Conservation (phyloP, 2,113 vertebrate species). For the Callaeas wilsoni region DNA sequence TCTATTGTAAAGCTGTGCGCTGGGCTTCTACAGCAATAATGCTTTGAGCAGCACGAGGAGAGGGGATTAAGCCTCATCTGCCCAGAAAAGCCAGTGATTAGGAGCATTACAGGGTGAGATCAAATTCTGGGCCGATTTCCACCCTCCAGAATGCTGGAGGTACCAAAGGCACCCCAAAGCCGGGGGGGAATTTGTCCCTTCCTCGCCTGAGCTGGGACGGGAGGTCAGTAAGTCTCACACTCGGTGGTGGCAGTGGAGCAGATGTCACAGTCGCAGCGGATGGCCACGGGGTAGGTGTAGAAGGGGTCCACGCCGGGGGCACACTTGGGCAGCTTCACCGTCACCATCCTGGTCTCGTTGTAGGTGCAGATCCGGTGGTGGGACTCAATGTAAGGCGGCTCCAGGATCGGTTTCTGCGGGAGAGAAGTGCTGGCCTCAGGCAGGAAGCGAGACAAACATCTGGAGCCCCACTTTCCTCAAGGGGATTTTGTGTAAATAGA, state of each 20-base stretch:
- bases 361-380: slow-evolving; percentile 90
- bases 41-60: neutral
- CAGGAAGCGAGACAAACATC: neutral
- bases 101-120: neutral
- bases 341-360: slow-evolving; percentile 82
- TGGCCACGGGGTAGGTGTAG: slow-evolving; percentile 86
- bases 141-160: neutral
- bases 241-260: slow-evolving; percentile 86
- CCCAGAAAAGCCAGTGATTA: neutral
- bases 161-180: neutral
- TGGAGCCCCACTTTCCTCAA: neutral
- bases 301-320: slow-evolving; percentile 72
- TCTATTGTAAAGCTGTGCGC: neutral
- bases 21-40: neutral
- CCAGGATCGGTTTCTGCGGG: slow-evolving; percentile 83
- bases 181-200: neutral
- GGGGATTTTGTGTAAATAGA: neutral
- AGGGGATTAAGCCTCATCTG: neutral
- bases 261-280: slow-evolving; percentile 84
- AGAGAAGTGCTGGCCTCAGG: neutral
- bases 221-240: slow-evolving; percentile 79
- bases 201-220: rapidly evolving
- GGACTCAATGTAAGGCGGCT: slow-evolving; percentile 86
- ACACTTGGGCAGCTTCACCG: slow-evolving; percentile 83
- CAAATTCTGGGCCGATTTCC: neutral